These are phyloP conservation scores for Drosophila subpulchrella DNA, from an alignment of 1,140 invertebrate genomes.

Conservation along the genomic window DNA sequence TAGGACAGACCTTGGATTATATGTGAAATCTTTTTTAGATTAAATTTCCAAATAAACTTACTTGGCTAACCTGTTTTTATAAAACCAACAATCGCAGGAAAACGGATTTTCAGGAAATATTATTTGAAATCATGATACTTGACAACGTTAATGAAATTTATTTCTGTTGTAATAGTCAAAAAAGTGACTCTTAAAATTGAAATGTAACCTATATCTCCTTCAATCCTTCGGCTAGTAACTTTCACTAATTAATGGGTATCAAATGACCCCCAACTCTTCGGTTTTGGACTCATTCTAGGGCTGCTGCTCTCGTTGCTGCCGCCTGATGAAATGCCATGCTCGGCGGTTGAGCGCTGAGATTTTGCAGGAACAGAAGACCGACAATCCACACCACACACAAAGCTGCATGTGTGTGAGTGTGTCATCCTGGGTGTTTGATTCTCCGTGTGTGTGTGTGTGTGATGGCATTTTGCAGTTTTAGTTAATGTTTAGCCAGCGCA, in stretches of 20 bases:
- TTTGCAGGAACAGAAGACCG: slow-evolving; percentile 45
- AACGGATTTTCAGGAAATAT: too few species aligned
- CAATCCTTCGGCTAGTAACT: too few species aligned
- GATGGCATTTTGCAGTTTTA: slow-evolving; percentile 62
- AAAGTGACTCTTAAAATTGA: too few species aligned
- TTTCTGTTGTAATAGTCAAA: too few species aligned
- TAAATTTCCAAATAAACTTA: too few species aligned
- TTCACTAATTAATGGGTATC: slow-evolving; percentile 7
- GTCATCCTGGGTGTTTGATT: slow-evolving; percentile 1
- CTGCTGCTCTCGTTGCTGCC: slow-evolving; percentile 16
- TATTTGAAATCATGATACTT: too few species aligned
- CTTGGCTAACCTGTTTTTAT: too few species aligned
- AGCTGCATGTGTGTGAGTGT: slow-evolving; percentile 13
- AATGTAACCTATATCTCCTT: too few species aligned
- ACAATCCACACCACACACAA: slow-evolving; percentile 29
- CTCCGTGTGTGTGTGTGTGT: slow-evolving; percentile 12
- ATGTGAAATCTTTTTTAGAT: too few species aligned
- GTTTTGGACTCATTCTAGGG: slow-evolving; percentile 21
- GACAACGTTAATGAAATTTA: too few species aligned
- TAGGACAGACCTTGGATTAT: too few species aligned
- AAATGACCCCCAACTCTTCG: slow-evolving; percentile 1
- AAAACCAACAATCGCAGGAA: too few species aligned
- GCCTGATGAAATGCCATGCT: slow-evolving; percentile 77
- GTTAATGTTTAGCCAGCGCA: slow-evolving; percentile 53
- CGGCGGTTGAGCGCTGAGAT: slow-evolving; percentile 75